Evolutionary conservation across 2,797 vertebrate species (phyloP), one percentile per base, ranked within the genome.

Genomic region (Cetoscarus ocellatus): DNA sequence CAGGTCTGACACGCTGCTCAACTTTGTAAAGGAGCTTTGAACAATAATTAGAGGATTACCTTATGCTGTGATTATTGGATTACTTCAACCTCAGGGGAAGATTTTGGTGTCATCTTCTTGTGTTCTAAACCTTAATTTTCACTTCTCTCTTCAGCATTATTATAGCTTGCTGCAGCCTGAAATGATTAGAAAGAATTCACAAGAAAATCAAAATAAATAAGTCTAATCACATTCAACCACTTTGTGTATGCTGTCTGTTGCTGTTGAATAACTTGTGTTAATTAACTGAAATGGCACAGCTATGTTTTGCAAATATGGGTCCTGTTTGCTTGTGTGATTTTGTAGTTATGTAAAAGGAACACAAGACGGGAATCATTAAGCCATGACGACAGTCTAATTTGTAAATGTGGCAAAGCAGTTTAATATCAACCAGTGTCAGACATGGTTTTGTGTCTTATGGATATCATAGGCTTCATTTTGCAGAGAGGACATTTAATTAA

Each of bases 321-420:
- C 49, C 57, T 36, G 7, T 58, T 45, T 27, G 42, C 17, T 19
- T 61, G 18, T 56, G 36, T 56, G 35, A 61, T 73, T 61, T 63
- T 50, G 50, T 27, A 18, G 42, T 65, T 51, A 61, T 73, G 52
- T 61, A n/a, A 17, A 34, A 48, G 38, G 34, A 85, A 68, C 59
- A 38, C 19, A 62, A 63, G 39, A 73, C n/a, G 65, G 52, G 44
- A 45, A 35, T 56, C 43, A 58, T 72, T 67, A 70, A 70, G 58
- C 49, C 54, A 43, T 71, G 47, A 47, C 42, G 53, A 49, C 42
- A 58, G 70, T 49, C 58, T 73, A 60, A 71, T 65, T 62, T 54
- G 43, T 70, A 62, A 81, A 75, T 73, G 54, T 66, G 66, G 78
- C 61, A 72, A 68, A 53, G n/a, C 15, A 13, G 45, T 69, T 80